Evolutionary conservation across 2,113 vertebrate genomes (phyloP).

Genomic region (Nothoprocta perdicaria): DNA sequence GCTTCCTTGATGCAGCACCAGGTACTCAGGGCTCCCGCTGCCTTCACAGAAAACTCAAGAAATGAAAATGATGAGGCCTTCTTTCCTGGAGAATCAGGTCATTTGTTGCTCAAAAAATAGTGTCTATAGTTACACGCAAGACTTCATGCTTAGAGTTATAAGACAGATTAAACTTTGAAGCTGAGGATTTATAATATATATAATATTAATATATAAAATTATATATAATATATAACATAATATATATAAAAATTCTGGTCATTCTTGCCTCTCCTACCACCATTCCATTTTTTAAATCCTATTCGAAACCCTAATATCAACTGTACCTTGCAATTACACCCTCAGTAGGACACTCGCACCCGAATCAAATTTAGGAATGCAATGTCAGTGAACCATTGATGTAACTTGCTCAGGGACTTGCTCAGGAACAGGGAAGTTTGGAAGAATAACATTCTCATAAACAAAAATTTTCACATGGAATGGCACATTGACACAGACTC

Average conservation of each 20-base stretch:
- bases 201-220: no score
- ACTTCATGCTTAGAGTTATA: not conserved
- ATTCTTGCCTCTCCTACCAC: not conserved
- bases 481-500: not conserved
- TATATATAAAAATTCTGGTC: not conserved
- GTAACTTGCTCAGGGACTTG: not conserved
- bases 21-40: not conserved
- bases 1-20: not conserved
- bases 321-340: not conserved
- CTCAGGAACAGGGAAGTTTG: not conserved
- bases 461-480: not conserved
- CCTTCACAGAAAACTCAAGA: not conserved
- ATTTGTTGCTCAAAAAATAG: no score
- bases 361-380: not conserved
- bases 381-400: not conserved
- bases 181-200: not conserved
- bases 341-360: not conserved
- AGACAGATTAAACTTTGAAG: not conserved
- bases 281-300: not conserved
- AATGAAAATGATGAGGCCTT: not conserved
- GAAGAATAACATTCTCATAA: not conserved
- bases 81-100: not conserved
- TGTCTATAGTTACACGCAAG: not conserved
- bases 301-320: not conserved
- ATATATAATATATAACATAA: no score